Conservation (phyloP, 1,140 invertebrate genomes). For the Acarapis woodi region DNA sequence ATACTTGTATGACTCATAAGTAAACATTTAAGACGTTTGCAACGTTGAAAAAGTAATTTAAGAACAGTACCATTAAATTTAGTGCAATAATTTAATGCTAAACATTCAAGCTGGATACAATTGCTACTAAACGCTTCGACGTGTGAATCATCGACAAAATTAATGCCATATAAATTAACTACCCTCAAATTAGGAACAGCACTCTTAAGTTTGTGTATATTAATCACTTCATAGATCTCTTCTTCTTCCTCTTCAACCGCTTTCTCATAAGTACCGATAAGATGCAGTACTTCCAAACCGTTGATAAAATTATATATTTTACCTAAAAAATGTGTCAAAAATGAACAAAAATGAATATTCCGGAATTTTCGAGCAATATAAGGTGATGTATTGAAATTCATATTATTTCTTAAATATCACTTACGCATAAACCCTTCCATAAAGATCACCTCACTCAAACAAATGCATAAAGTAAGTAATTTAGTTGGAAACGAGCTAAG, state of each 20-base stretch:
- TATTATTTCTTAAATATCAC: too few species aligned
- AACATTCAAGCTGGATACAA: slow-evolving; percentile 59
- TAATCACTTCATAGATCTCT: slow-evolving; percentile 97
- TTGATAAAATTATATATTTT: slow-evolving; percentile 99
- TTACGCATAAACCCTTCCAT: slow-evolving; percentile 99
- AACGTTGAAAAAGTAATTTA: slow-evolving; percentile 73
- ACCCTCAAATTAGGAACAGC: slow-evolving; percentile 78
- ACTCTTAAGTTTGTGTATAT: slow-evolving; percentile 89
- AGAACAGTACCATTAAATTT: slow-evolving; percentile 90
- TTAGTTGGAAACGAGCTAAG: slow-evolving; percentile 96
- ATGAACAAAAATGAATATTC: too few species aligned
- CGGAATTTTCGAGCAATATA: too few species aligned
- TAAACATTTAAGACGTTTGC: slow-evolving; percentile 61
- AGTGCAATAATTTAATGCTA: slow-evolving; percentile 83
- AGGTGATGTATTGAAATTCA: too few species aligned
- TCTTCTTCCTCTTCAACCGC: slow-evolving; percentile 74
- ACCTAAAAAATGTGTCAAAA: too few species aligned
- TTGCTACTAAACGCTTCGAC: slow-evolving; percentile 66
- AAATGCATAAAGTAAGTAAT: slow-evolving; percentile 79
- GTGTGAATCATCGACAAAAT: slow-evolving; percentile 92
- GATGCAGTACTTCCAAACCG: slow-evolving; percentile 84
- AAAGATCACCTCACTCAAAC: slow-evolving; percentile 94
- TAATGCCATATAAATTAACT: slow-evolving; percentile 87
- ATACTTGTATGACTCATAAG: slow-evolving; percentile 86
- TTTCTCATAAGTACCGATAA: slow-evolving; percentile 98